phyloP scores from a whole-genome alignment of 2,888 invertebrate species.

The Lepeophtheirus nordmannii region DNA sequence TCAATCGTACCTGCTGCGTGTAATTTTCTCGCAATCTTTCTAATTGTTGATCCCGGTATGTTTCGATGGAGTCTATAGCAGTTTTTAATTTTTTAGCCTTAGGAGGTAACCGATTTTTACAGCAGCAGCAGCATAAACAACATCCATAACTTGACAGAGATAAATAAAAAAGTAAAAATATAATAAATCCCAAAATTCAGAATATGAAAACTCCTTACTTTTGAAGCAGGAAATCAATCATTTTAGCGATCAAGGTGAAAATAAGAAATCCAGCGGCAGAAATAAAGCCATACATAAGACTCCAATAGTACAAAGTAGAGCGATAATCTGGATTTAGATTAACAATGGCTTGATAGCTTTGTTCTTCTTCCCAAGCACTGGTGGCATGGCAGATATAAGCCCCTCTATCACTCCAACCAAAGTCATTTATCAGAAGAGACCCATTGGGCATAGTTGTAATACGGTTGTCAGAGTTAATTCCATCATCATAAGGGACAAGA shows the following conservation, averaged over 20 bases:
- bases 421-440: slow-evolving; percentile 55
- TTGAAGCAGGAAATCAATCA: slow-evolving; percentile 36
- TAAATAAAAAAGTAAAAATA: not conserved
- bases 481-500: not conserved
- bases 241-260: slow-evolving; percentile 61
- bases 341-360: slow-evolving; percentile 45
- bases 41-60: slow-evolving; percentile 71
- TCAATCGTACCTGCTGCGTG: slow-evolving; percentile 48
- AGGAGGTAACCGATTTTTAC: slow-evolving; percentile 46
- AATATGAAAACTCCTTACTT: slow-evolving; percentile 13
- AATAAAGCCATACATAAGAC: slow-evolving; percentile 61
- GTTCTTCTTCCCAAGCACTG: slow-evolving; percentile 61
- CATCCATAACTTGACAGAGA: slow-evolving; percentile 29
- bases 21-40: slow-evolving; percentile 80
- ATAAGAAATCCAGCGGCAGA: slow-evolving; percentile 63
- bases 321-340: slow-evolving; percentile 69
- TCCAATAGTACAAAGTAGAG: slow-evolving; percentile 53
- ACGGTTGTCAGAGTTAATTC: slow-evolving; percentile 33
- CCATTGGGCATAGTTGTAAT: slow-evolving; percentile 58
- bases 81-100: slow-evolving; percentile 66
- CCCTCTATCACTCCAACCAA: slow-evolving; percentile 51
- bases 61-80: slow-evolving; percentile 76
- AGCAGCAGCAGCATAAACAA: slow-evolving; percentile 45
- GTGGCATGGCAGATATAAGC: slow-evolving; percentile 68
- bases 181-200: no score